These are phyloP conservation scores for Liasis olivaceus DNA, from an alignment of 2,797 vertebrate genomes.

Conservation along the genomic window DNA sequence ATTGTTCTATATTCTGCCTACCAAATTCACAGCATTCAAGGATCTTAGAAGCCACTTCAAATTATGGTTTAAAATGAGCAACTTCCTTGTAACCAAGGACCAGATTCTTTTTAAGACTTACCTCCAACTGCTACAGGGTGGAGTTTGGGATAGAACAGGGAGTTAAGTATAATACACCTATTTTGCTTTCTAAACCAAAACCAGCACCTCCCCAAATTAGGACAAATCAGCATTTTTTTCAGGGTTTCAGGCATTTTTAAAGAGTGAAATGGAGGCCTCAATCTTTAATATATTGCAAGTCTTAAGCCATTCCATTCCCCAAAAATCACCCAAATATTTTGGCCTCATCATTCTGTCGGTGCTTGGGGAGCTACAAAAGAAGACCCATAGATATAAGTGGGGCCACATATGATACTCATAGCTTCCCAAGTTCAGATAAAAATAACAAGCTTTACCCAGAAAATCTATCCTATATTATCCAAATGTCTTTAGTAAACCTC, in stretches of 20 bases:
- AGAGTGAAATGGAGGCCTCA: not conserved
- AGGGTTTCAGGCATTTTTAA: not conserved
- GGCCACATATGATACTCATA: not conserved
- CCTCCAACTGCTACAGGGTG: not conserved
- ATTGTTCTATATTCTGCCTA: not conserved
- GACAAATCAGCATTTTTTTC: not conserved
- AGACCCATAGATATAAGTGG: not conserved
- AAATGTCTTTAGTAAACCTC: not conserved
- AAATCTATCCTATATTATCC: not conserved
- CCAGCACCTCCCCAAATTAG: not conserved
- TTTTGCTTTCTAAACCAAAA: not conserved
- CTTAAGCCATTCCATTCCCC: not conserved
- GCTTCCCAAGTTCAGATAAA: not conserved
- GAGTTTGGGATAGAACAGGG: not conserved
- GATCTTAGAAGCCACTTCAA: not conserved
- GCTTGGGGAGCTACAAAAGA: not conserved
- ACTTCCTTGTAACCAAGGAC: not conserved
- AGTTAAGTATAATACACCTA: not conserved
- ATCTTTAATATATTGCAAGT: not conserved
- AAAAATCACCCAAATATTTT: not conserved
- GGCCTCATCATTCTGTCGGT: not conserved
- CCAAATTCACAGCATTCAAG: not conserved
- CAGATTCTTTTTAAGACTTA: not conserved
- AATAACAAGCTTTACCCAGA: not conserved
- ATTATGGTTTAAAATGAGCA: not conserved